Base-by-base conservation (phyloP, 2,888 invertebrate species). In the Tenthredo notha region DNA sequence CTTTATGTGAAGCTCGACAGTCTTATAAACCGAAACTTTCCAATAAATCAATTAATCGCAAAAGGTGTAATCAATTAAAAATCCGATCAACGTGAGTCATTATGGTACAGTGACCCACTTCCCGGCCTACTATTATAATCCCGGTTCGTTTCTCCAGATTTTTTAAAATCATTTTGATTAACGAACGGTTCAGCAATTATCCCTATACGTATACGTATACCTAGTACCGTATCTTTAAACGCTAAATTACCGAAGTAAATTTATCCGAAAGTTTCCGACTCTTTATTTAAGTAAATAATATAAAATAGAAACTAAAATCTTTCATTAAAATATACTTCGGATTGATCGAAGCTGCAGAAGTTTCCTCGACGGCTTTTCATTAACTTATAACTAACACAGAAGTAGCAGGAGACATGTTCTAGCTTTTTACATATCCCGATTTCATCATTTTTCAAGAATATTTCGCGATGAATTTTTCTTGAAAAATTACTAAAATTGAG, bases 171-270 rank as follows among this genome's bases (percentile, higher is more conserved):
- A 54, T 61, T 40, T 18, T 65, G 61, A 61, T 80, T 40, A 80
- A 80, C 80, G 80, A 61, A 61, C 37, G 15, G 40, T 61, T 65
- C 33, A 54, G 80, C 43, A 80, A 61, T 80, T 61, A 80, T 21
- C 80, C 61, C 25, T 43, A 43, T 43, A 43, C 40, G 72, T 74
- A 70, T 58, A 33, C 29, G 2, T 1, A 2, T 12, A 15, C 43
- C 43, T n/a, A 47, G 47, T 21, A 9, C 43, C 47, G 21, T 40
- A 43, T 2, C 10, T 54, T 33, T 33, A n/a, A 33, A n/a, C 54
- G n/a, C 2, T 50, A n/a, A 2, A 9, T 33, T 29, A 29, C 65
- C 37, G 40, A 21, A 80, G 54, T 50, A 54, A 54, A 77, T 77
- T 77, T 10, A n/a, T 40, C 77, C 4, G 29, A 77, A 77, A 29